A percentile compares a stretch with the other conserved stretches of the same genome.
phyloP scores from a whole-genome alignment of 2,888 invertebrate genomes.

The Lissocephala sabroskyi region DNA sequence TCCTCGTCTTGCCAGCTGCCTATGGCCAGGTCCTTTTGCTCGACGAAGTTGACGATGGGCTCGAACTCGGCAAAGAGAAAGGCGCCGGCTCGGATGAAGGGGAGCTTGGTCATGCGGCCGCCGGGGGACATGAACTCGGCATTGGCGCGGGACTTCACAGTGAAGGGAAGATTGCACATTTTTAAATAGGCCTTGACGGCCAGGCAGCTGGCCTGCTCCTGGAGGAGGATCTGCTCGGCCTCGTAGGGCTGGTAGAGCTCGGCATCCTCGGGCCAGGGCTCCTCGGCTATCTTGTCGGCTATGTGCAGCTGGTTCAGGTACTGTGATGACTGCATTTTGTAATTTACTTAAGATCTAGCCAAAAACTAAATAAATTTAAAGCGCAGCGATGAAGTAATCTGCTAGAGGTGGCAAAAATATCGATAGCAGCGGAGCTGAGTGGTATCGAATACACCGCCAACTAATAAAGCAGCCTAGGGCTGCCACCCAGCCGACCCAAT shows the following conservation, averaged over 20 bases:
- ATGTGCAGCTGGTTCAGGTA: constrained; percentile 65
- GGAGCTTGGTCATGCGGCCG: constrained; percentile 81
- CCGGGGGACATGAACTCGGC: constrained; percentile 98
- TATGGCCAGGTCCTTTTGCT: constrained; percentile 85
- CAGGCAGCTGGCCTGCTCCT: constrained; percentile 94
- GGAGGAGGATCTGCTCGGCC: constrained; percentile 93
- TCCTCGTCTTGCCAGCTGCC: constrained; percentile 81
- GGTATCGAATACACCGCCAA: too few relatives aligned
- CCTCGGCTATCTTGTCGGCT: constrained; percentile 77
- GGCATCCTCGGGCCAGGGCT: constrained; percentile 93
- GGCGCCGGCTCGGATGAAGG: constrained; percentile 92
- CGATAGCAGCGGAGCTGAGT: too few relatives aligned
- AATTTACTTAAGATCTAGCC: too few relatives aligned
- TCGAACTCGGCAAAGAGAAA: constrained; percentile 93
- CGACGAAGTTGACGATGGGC: constrained; percentile 91
- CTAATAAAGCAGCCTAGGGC: too few relatives aligned
- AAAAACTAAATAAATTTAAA: constrained; percentile 7
- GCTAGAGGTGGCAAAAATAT: too few relatives aligned
- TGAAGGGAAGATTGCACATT: constrained; percentile 90
- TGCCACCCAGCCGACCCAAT: too few relatives aligned
- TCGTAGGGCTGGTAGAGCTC: constrained; percentile 91
- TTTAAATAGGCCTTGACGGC: constrained; percentile 94
- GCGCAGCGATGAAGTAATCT: constrained; percentile 50
- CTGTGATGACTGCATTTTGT: constrained; percentile 57
- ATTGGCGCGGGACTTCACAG: constrained; percentile 87